These are phyloP conservation scores for Lypha dubia DNA, from an alignment of 2,888 invertebrate species.

Conservation along the genomic window DNA sequence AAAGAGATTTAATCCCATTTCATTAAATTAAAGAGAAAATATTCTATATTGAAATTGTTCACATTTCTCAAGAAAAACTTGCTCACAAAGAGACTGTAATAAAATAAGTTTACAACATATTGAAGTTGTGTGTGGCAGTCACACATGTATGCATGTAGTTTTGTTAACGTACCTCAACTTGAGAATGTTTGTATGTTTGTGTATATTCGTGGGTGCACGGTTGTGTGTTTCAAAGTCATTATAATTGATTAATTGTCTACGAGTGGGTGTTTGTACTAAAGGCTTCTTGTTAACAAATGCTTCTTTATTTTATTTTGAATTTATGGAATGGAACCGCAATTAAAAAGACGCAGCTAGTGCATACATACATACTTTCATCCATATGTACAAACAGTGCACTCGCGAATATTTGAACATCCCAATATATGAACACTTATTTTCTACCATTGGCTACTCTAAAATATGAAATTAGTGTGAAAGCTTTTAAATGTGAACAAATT, in stretches of 20 bases:
- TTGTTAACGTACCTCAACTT: no score
- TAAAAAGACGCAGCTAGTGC: background rate
- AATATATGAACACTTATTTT: no score
- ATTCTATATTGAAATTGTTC: no score
- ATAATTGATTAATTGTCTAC: slow-evolving; percentile 65
- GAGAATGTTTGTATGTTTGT: background rate
- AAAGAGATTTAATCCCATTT: slow-evolving; percentile 40
- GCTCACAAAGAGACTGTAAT: background rate
- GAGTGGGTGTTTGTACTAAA: slow-evolving; percentile 52
- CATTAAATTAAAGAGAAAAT: background rate
- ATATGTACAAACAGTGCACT: no score
- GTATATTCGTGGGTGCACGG: background rate
- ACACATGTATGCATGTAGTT: no score
- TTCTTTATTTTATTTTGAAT: slow-evolving; percentile 31
- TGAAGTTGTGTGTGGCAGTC: no score
- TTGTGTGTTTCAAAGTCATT: slow-evolving; percentile 59
- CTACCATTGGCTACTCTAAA: no score
- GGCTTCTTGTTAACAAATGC: slow-evolving; percentile 42
- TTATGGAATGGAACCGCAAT: background rate
- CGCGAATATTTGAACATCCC: no score
- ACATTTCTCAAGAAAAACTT: no score
- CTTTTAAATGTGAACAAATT: no score
- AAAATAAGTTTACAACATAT: background rate
- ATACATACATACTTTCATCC: background rate
- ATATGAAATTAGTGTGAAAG: no score